Conservation (phyloP, 1,140 invertebrate species). For the Drosophila parvula region DNA sequence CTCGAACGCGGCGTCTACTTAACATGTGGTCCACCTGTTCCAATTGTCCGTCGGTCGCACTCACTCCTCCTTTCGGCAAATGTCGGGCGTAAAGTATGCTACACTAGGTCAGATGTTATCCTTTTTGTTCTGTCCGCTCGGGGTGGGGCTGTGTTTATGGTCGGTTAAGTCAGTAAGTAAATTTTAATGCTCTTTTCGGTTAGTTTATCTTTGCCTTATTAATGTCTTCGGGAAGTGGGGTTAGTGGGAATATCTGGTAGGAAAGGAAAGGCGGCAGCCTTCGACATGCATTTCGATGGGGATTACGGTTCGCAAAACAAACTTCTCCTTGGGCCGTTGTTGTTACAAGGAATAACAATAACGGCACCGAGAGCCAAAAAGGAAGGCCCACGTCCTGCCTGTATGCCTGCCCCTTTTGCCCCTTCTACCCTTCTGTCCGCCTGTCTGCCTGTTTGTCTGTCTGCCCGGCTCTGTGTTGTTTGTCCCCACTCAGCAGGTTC, state of each 20-base stretch:
- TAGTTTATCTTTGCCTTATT: constrained; percentile 45
- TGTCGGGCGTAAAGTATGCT: constrained; percentile 56
- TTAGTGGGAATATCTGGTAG: neutral
- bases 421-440: neutral
- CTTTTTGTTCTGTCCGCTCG: constrained; percentile 17
- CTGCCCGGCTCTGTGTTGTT: constrained; percentile 28
- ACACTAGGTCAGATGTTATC: constrained; percentile 55
- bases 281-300: constrained; percentile 52
- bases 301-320: constrained; percentile 18
- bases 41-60: neutral
- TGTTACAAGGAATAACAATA: constrained; percentile 45
- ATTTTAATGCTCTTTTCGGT: constrained; percentile 64
- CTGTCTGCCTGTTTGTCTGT: constrained; percentile 3
- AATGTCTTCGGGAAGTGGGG: constrained; percentile 41
- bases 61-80: constrained; percentile 29
- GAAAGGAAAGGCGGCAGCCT: neutral
- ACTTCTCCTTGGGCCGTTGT: constrained; percentile 27
- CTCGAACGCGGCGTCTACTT: constrained; percentile 49
- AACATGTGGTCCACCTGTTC: constrained; percentile 48
- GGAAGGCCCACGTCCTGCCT: constrained; percentile 29
- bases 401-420: constrained; percentile 6
- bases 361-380: constrained; percentile 25
- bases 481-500: constrained; percentile 49
- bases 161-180: constrained; percentile 60
- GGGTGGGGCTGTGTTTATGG: constrained; percentile 50